These are phyloP conservation scores for Stenoptilia bipunctidactyla DNA, from an alignment of 2,888 invertebrate species.

Conservation along the genomic window DNA sequence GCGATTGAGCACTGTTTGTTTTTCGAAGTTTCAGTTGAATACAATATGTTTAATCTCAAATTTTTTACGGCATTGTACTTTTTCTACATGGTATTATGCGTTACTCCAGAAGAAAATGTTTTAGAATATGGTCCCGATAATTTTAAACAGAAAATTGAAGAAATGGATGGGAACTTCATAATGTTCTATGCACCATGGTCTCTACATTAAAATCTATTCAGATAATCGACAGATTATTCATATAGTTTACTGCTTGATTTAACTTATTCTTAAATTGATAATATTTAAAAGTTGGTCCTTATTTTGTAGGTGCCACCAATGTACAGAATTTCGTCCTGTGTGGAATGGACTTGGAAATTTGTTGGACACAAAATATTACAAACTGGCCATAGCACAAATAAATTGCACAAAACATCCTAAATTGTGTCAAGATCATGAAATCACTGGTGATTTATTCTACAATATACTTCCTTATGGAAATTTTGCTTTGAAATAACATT, in stretches of 20 bases:
- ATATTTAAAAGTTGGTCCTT: neutral
- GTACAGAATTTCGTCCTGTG: constrained; percentile 80
- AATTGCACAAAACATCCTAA: constrained; percentile 81
- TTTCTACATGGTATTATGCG: constrained; percentile 60
- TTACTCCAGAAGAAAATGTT: constrained; percentile 75
- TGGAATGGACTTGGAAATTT: constrained; percentile 82
- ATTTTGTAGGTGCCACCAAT: constrained; percentile 88
- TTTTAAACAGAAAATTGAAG: constrained; percentile 73
- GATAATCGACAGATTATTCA: no score
- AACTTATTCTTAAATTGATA: neutral
- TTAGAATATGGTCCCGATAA: constrained; percentile 71
- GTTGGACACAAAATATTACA: constrained; percentile 73
- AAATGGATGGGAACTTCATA: constrained; percentile 78
- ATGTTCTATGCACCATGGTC: constrained; percentile 87
- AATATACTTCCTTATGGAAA: no score
- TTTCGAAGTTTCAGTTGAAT: no score
- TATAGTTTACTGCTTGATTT: no score
- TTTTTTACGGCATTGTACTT: constrained; percentile 24
- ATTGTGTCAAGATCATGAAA: constrained; percentile 80
- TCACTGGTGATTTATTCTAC: no score
- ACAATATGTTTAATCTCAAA: constrained; percentile 23
- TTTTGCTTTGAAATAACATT: no score
- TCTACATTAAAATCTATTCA: no score
- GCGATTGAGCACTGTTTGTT: no score
- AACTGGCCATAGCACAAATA: constrained; percentile 81